These are phyloP conservation scores for Sturnira hondurensis DNA, from an alignment of 2,113 vertebrate species.

Conservation along the genomic window DNA sequence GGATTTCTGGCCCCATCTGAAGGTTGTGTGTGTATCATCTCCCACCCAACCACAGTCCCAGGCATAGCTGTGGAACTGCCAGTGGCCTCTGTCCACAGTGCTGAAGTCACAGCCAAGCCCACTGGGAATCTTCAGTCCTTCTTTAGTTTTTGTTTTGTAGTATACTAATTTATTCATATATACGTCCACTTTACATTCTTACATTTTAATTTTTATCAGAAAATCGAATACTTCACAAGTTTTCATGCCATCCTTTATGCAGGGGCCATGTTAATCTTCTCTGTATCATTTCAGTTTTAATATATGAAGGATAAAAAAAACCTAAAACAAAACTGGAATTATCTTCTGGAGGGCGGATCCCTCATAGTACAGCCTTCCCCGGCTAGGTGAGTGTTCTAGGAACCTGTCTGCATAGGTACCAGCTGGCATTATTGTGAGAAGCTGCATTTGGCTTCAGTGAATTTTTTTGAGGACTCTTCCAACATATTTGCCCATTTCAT, in stretches of 20 bases:
- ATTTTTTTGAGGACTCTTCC: too few species aligned
- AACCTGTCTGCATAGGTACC: too few species aligned
- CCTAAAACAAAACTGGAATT: too few species aligned
- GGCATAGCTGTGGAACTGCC: not conserved
- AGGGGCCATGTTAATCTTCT: not conserved
- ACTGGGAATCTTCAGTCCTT: not conserved
- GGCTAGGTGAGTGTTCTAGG: too few species aligned
- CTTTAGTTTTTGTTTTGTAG: not conserved
- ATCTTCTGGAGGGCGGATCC: too few species aligned
- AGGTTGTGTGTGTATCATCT: not conserved
- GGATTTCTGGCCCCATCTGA: not conserved
- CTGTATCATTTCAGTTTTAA: not conserved
- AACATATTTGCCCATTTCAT: too few species aligned
- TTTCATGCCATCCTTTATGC: not conserved
- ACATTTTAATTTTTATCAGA: slow-evolving; percentile 60
- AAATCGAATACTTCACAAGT: not conserved
- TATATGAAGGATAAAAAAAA: too few species aligned
- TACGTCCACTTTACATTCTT: slow-evolving; percentile 2
- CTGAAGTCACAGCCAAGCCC: slow-evolving; percentile 56
- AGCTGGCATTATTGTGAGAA: too few species aligned
- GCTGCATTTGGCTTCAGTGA: too few species aligned
- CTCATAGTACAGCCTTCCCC: too few species aligned
- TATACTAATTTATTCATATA: slow-evolving; percentile 60
- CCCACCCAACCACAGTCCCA: not conserved
- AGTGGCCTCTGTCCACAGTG: slow-evolving; percentile 69